Evolutionary conservation across 2,797 vertebrate species (phyloP).

Genomic region (Hyperoplus immaculatus): DNA sequence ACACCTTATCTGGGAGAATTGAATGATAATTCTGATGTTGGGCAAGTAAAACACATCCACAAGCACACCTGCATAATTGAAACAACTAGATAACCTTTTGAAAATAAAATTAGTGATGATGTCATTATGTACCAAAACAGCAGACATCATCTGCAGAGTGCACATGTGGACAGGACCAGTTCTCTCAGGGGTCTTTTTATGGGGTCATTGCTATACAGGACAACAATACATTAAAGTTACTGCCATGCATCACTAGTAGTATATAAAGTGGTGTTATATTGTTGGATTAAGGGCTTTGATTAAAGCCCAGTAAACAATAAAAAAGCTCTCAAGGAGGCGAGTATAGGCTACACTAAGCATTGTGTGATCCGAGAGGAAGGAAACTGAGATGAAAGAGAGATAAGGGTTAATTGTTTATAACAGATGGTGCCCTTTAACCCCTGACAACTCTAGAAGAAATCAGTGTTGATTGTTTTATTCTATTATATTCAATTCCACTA

Average conservation of each 20-base stretch:
- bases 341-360: background rate
- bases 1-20: background rate
- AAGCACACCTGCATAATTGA: background rate
- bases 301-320: conserved; percentile 22
- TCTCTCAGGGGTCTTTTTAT: conserved; percentile 36
- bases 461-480: conserved; percentile 1
- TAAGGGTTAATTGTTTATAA: background rate
- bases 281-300: conserved; percentile 53
- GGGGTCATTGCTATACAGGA: conserved; percentile 36
- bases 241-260: conserved; percentile 36
- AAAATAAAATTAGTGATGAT: background rate
- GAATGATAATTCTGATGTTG: background rate
- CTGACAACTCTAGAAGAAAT: background rate
- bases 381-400: background rate
- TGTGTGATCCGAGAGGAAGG: conserved; percentile 18
- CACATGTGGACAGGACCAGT: conserved; percentile 2
- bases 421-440: background rate
- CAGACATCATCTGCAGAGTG: conserved; percentile 7
- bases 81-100: background rate
- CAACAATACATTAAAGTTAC: conserved; percentile 25
- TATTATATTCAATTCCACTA: background rate
- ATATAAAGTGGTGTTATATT: conserved; percentile 48
- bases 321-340: conserved; percentile 48
- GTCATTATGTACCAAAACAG: background rate
- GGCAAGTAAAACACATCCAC: conserved; percentile 1